Base-by-base conservation (phyloP, 2,888 invertebrate species). In the Dimorphilus gyrociliatus region DNA sequence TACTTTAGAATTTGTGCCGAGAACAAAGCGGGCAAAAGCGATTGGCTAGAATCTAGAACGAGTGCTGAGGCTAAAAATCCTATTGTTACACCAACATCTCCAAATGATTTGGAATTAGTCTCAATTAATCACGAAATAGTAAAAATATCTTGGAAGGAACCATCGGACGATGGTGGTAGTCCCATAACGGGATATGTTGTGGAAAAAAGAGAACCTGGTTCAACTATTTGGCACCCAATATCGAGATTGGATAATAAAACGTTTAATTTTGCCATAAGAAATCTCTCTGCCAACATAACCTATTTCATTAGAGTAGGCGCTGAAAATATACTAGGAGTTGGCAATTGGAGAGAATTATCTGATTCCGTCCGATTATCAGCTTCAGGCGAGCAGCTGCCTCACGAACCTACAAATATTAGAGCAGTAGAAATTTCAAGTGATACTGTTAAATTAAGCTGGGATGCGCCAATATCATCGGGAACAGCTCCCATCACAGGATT, bases 401-500 rank as follows among this genome's bases (percentile, higher is more conserved):
- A n/a, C n/a, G n/a, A n/a, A n/a, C n/a, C n/a, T n/a, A n/a, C n/a
- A n/a, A n/a, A n/a, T n/a, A n/a, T n/a, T n/a, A n/a, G n/a, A n/a
- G 31, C 38, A 7, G 16, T 16, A 3, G 38, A 35, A 21, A 30
- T 34, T 8, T 33, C 25, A 4, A 50, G 55, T 16, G 54, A 58
- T 34, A 72, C 76, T 4, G 84, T 84, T 34, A 75, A 77, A 55
- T 63, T 92, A 16, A 72, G 76, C 23, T 92, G 92, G 92, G 70
- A 73, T 25, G 72, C 78, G 4, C 86, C 88, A 0, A 71, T 73
- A 10, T 84, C 90, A 53, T 88, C 90, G 50, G 90, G 88, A 3
- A 90, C 90, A 16, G 85, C 86, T 51, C 81, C 82, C 55, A 40
- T 58, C 36, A 81, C 84, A 7, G 81, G 79, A 54, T 92, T 85